Base-by-base conservation (phyloP, 2,113 vertebrate genomes). In the Vidua macroura region DNA sequence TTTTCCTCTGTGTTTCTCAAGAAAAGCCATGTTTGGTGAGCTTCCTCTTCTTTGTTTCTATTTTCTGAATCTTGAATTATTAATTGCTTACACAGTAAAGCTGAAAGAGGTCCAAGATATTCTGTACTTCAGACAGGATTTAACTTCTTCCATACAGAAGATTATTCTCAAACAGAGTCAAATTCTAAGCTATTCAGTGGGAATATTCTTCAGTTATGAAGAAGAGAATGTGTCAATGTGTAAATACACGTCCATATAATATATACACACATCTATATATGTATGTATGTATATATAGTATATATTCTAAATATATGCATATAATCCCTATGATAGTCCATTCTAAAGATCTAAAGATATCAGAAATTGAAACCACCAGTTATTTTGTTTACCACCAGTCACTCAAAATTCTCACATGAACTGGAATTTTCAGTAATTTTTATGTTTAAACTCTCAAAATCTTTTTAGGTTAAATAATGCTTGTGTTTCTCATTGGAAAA, bases 31-130 rank as follows among this genome's bases (percentile, higher is more conserved):
- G 30, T 94, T 97, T 92, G 62, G 41, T 88, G 48, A 83, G 30
- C 51, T 93, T 87, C 91, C 67, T 85, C 30, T 84, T 90, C 77
- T 91, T 89, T 78, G 37, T 79, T 95, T 96, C 89, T 79, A 2
- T 79, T 89, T 95, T 87, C 75, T 90, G 89, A 69, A 43, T 76
- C 84, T 80, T 85, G 24, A 76, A 46, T 87, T 89, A 75, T 72
- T 87, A 84, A 76, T 63, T 93, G 58, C 31, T n/a, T 84, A 51
- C 53, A 56, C 43, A 84, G 59, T 44, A 69, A 86, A 85, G 46
- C 39, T 79, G 43, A 84, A 87, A 67, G 55, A 73, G 14, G 17
- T 49, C 68, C 86, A 88, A 53, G 44, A 72, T 56, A 23, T 56
- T 88, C 48, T 72, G 31, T 41, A 35, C 30, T 89, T 79, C 63